A percentile compares a stretch with the other conserved stretches of the same genome.
Evolutionary conservation across 1,140 invertebrate species (phyloP).

Genomic region (Heliothis virescens): DNA sequence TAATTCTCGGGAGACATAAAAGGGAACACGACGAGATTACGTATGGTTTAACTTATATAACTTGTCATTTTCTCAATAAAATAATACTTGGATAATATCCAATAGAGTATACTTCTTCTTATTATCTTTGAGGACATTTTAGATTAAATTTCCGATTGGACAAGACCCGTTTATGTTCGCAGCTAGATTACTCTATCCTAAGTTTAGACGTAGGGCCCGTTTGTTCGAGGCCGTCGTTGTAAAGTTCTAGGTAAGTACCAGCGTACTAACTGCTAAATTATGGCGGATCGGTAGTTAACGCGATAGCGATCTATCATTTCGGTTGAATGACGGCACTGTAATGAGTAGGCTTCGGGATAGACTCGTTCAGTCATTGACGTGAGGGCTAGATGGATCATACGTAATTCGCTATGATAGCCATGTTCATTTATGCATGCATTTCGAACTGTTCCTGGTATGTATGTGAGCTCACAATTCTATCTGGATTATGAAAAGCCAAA

Average conservation of each 20-base stretch:
- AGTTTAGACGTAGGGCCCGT: neutral
- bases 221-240: neutral
- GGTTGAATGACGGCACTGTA: slow-evolving; percentile 24
- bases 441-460: neutral
- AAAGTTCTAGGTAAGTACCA: slow-evolving; percentile 4
- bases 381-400: neutral
- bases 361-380: slow-evolving; percentile 6
- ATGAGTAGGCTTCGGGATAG: slow-evolving; percentile 37
- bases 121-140: neutral
- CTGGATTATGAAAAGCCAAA: too few species aligned
- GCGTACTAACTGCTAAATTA: slow-evolving; percentile 1
- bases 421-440: neutral
- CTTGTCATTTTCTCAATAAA: slow-evolving; percentile 25
- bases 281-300: slow-evolving; percentile 7
- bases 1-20: slow-evolving; percentile 24
- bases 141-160: slow-evolving; percentile 22
- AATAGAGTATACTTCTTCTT: slow-evolving; percentile 7
- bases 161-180: slow-evolving; percentile 15
- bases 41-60: slow-evolving; percentile 25
- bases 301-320: slow-evolving; percentile 43
- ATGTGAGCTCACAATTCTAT: neutral
- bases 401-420: neutral
- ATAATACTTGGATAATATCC: slow-evolving; percentile 4
- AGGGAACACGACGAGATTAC: slow-evolving; percentile 18
- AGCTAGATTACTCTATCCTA: slow-evolving; percentile 3